Conservation (phyloP, 2,113 vertebrate species). For the Arenaria interpres region DNA sequence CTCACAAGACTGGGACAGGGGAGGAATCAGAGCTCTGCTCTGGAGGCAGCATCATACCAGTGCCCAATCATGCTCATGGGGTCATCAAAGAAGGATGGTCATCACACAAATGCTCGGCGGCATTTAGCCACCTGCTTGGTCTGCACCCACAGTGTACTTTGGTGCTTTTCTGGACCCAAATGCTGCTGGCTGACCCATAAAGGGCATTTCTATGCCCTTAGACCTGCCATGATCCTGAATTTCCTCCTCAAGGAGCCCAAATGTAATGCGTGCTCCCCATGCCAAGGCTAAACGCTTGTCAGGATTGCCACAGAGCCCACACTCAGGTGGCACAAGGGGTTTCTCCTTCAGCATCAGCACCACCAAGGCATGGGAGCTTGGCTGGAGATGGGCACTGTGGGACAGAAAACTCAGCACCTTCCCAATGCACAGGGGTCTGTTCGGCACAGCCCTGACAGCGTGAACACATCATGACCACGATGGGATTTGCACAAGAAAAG, state of each 20-base stretch:
- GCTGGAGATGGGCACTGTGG: fast-evolving
- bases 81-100: background rate
- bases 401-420: background rate
- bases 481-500: background rate
- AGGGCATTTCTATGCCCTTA: background rate
- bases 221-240: background rate
- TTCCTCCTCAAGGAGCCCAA: background rate
- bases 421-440: background rate
- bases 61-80: background rate
- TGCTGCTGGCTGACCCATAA: background rate
- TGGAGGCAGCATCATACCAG: background rate
- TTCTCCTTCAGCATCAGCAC: background rate
- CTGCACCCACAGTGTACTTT: fast-evolving
- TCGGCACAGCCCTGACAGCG: background rate
- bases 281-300: background rate
- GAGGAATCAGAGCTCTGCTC: background rate
- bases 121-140: background rate
- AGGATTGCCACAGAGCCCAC: background rate
- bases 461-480: background rate
- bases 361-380: background rate
- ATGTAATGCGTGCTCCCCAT: background rate
- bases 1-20: background rate
- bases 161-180: background rate
- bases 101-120: fast-evolving
- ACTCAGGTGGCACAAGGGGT: fast-evolving